A percentile compares a stretch with the other conserved stretches of the same genome.
Conservation (phyloP, 2,113 vertebrate species). For the Meriones unguiculatus region DNA sequence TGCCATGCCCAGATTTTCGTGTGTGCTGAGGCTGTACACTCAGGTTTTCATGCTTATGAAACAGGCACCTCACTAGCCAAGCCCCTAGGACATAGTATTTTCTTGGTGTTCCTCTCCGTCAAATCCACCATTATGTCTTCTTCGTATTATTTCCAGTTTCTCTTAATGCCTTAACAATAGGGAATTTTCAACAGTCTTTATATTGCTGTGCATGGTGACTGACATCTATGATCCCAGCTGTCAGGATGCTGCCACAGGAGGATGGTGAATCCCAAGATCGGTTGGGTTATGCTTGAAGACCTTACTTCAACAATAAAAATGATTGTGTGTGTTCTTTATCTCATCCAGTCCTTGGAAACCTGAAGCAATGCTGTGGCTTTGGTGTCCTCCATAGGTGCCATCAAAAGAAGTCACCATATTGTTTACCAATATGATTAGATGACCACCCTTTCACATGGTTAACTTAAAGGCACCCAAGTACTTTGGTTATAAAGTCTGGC, state of each 20-base stretch:
- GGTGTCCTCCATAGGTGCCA: not conserved
- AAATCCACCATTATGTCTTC: rapidly evolving
- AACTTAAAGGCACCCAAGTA: not conserved
- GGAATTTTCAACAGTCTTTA: not conserved
- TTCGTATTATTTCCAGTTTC: not conserved
- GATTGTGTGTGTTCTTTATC: not conserved
- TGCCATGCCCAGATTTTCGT: not conserved
- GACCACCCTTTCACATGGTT: not conserved
- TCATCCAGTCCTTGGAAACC: not conserved
- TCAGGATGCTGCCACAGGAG: not conserved
- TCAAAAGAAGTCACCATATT: not conserved
- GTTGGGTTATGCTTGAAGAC: not conserved
- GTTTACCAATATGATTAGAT: not conserved
- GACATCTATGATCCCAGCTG: not conserved
- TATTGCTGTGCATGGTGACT: not conserved
- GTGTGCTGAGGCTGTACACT: too few relatives aligned
- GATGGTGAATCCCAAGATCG: not conserved
- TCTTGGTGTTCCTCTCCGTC: not conserved
- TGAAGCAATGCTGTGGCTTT: not conserved
- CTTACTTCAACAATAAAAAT: not conserved
- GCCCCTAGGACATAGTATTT: not conserved
- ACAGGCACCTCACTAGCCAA: not conserved
- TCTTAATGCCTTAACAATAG: not conserved
- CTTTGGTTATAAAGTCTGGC: not conserved
- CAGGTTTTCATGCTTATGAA: not conserved